Conservation (phyloP, 2,888 invertebrate species). For the Tridacna crocea region DNA sequence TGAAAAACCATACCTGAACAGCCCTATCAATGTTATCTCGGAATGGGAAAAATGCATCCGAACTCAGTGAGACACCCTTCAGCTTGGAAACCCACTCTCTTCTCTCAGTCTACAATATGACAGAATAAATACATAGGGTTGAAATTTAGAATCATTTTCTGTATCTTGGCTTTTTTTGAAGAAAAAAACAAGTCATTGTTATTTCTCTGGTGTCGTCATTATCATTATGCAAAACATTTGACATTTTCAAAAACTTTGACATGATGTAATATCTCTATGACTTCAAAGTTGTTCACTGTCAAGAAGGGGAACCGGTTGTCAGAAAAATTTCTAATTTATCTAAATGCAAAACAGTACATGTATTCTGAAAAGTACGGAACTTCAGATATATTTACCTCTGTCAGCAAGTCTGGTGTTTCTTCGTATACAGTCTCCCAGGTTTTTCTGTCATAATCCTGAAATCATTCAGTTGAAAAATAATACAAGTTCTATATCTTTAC, state of each 20-base stretch:
- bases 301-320: no score
- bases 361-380: no score
- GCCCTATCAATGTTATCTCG: slow-evolving; percentile 98
- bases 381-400: slow-evolving; percentile 85
- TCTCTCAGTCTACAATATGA: slow-evolving; percentile 79
- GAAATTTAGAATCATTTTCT: no score
- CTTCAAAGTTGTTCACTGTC: no score
- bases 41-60: slow-evolving; percentile 99
- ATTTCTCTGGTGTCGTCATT: no score
- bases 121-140: background rate
- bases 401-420: slow-evolving; percentile 89
- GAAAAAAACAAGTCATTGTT: no score
- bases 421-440: slow-evolving; percentile 92
- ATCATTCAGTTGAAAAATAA: background rate
- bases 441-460: slow-evolving; percentile 90
- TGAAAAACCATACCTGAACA: slow-evolving; percentile 88
- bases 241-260: no score
- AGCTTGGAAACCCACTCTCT: slow-evolving; percentile 85
- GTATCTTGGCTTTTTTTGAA: no score
- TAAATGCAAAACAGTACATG: no score
- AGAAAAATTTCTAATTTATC: no score
- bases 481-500: background rate
- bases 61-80: slow-evolving; percentile 92
- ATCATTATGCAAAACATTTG: no score
- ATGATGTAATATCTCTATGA: no score